Base-by-base conservation (phyloP, 2,888 invertebrate species). In the Ceraclea dissimilis region DNA sequence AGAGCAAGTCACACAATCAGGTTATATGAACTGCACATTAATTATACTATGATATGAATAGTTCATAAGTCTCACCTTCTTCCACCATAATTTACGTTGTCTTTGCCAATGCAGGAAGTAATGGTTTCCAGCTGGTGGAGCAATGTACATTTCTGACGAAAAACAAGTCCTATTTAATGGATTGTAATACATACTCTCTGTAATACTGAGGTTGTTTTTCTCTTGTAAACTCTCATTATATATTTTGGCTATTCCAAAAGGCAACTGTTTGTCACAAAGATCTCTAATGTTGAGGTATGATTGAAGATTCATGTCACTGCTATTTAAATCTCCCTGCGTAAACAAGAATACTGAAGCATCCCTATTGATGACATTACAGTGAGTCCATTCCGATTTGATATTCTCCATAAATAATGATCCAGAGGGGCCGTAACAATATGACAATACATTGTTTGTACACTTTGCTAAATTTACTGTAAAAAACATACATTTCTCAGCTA, bases 81-180 rank as follows among this genome's bases (percentile, higher is more conserved):
- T 84, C 91, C 91, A 92, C 90, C 91, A 92, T 64, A 85, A 83
- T 68, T 87, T 87, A 55, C 90, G 79, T 65, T 88, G 85, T 60
- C 85, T 79, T 67, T 90, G 90, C 75, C 86, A 84, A 63, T 84
- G 83, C 66, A 86, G 82, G 68, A 88, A 89, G 66, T 83, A 79
- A 63, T 84, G 84, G 65, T 80, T 79, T 0, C 79, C 71, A 60
- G 76, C 74, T 50, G 71, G 68, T 47, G 74, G 70, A n/a, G 75
- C 68, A 19, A 79, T 65, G 63, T 75, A 69, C 54, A 80, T 64
- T 59, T 70, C 71, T 53, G 79, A 72, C 57, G 69, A 66, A 5
- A 80, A 65, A 18, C 65, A 57, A 13, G 67, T 65, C 20, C 13
- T 39, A 65, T n/a, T 33, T 13, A 13, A 51, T 54, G 31, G 49